These are phyloP conservation scores for Limnephilus rhombicus DNA, from an alignment of 2,888 invertebrate genomes.

Conservation along the genomic window DNA sequence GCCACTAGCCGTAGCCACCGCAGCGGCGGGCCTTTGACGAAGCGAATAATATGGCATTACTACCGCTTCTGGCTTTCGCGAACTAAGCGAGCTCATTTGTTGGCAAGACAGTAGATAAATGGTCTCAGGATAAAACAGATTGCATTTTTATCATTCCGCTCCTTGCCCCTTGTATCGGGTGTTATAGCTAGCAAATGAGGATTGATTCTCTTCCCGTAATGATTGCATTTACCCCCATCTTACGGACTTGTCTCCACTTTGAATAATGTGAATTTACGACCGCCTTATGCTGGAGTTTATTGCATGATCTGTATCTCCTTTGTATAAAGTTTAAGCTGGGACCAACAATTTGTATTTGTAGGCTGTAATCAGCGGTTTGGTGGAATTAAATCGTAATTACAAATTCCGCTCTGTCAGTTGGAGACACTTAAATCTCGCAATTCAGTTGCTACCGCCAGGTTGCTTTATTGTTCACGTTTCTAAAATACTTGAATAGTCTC, in stretches of 20 bases:
- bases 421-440: slow-evolving; percentile 27
- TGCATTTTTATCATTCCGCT: slow-evolving; percentile 42
- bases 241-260: slow-evolving; percentile 43
- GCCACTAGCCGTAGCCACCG: slow-evolving; percentile 24
- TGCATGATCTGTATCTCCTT: slow-evolving; percentile 38
- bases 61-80: slow-evolving; percentile 47
- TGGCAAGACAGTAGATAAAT: slow-evolving; percentile 57
- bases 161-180: slow-evolving; percentile 14
- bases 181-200: slow-evolving; percentile 58
- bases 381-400: slow-evolving; percentile 29
- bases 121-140: slow-evolving; percentile 41
- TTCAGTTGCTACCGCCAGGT: background rate
- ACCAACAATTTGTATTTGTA: slow-evolving; percentile 13
- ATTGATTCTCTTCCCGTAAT: slow-evolving; percentile 53
- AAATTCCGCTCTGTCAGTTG: slow-evolving; percentile 40
- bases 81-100: slow-evolving; percentile 59
- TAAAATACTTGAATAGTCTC: background rate
- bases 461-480: background rate
- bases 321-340: slow-evolving; percentile 13
- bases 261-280: slow-evolving; percentile 45
- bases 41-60: slow-evolving; percentile 19
- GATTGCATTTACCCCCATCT: slow-evolving; percentile 48
- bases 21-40: slow-evolving; percentile 50
- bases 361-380: slow-evolving; percentile 34
- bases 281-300: slow-evolving; percentile 25